Base-by-base conservation (phyloP, 2,888 invertebrate genomes). In the Eristalinus aeneus region DNA sequence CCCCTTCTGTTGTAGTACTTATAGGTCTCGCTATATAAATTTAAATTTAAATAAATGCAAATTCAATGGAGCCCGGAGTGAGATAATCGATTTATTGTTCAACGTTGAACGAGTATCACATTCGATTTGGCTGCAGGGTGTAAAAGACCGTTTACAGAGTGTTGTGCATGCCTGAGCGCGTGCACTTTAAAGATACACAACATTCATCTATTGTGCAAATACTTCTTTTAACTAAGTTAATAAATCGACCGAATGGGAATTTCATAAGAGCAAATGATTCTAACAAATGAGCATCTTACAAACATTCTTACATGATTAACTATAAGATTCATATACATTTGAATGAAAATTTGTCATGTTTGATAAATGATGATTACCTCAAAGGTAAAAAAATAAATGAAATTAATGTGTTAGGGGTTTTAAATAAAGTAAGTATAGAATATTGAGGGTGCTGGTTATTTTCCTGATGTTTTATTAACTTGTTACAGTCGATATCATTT, bases 11-110 rank as follows among this genome's bases (percentile, higher is more conserved):
- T 54, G 64, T 73, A 36, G 46, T 84, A 74, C 79, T 67, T 73
- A 73, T 76, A 80, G 80, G 72, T 73, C 63, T 80, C 71, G 76
- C 72, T 81, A 77, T 81, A 85, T 85, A 85, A 85, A 85, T 81
- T 86, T 86, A 86, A 86, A 82, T 86, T 81, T 86, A 86, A 86
- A 86, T 82, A 86, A 86, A 86, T 86, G 86, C 86, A 86, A 86
- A 86, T 86, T 77, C 86, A 27, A 82, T 71, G 61, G 69, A 82
- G 71, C 69, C 54, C 61, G 74, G 82, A 22, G 69, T 46, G 82
- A 74, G 82, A 78, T 86, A 86, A 86, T 86, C 86, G 86, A 86
- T 86, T 86, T 86, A 82, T 82, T 86, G 73, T 73, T 82, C 69
- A 67, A 54, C 67, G 63, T 74, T 86, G 77, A n/a, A 46, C 46